A percentile compares a stretch with the other conserved stretches of the same genome.
Conservation (phyloP, 1,140 invertebrate genomes). For the Trichogramma pretiosum region DNA sequence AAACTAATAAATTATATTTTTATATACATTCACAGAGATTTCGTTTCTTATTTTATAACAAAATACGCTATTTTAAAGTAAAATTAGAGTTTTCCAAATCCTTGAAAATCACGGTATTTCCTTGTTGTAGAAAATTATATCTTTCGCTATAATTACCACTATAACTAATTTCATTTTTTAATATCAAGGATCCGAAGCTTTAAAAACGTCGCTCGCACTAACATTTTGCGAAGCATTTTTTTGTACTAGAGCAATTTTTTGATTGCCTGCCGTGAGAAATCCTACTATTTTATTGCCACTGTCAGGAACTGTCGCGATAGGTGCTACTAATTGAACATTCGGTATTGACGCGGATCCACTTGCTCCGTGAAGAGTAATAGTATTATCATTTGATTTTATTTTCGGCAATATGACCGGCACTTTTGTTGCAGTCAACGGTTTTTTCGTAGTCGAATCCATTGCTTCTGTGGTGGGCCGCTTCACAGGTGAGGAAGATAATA, state of each 20-base stretch:
- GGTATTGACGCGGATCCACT: constrained; percentile 4
- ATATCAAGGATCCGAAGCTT: constrained; percentile 24
- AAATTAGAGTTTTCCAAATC: too few relatives aligned
- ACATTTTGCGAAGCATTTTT: constrained; percentile 18
- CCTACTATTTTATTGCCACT: constrained; percentile 1
- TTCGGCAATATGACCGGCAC: constrained; percentile 33
- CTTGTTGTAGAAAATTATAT: too few relatives aligned
- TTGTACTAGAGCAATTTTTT: not conserved
- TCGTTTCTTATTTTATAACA: too few relatives aligned
- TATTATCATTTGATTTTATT: constrained; percentile 4
- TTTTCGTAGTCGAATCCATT: constrained; percentile 23
- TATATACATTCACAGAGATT: too few relatives aligned
- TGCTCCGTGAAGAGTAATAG: not conserved
- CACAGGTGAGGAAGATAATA: not conserved
- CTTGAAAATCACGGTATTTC: too few relatives aligned
- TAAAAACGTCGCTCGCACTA: constrained; percentile 24
- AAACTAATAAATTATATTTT: too few relatives aligned
- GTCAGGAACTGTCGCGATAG: not conserved
- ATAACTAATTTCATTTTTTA: not conserved
- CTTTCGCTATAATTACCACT: too few relatives aligned
- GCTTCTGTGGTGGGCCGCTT: constrained; percentile 9
- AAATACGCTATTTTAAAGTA: too few relatives aligned
- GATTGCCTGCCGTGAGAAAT: not conserved
- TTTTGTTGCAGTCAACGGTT: constrained; percentile 17
- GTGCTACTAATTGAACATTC: constrained; percentile 2